Evolutionary conservation across 2,797 vertebrate species (phyloP).

Genomic region (Pterois miles): DNA sequence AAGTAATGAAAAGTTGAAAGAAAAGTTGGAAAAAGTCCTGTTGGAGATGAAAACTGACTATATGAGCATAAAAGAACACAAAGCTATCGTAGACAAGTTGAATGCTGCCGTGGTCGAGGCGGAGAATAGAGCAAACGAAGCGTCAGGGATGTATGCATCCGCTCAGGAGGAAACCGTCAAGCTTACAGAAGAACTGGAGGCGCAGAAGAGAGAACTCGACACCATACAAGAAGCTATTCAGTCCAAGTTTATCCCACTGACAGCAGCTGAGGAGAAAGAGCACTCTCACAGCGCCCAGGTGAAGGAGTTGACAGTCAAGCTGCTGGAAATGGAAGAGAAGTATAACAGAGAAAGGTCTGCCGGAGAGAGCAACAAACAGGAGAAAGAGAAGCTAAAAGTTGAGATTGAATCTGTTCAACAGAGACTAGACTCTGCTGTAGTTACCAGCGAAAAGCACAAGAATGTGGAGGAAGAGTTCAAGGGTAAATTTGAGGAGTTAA

Average conservation of each 20-base stretch:
- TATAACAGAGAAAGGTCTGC: conserved; percentile 75
- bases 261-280: conserved; percentile 86
- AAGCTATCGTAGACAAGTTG: conserved; percentile 67
- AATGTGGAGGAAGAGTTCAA: conserved; percentile 78
- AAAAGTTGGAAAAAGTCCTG: conserved; percentile 81
- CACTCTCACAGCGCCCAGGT: conserved; percentile 78
- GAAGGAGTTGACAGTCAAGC: conserved; percentile 79
- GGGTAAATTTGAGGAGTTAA: conserved; percentile 78
- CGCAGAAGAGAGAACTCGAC: conserved; percentile 92
- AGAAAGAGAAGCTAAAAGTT: conserved; percentile 81
- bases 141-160: conserved; percentile 58
- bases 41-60: conserved; percentile 79
- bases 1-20: conserved; percentile 84
- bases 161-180: conserved; percentile 84
- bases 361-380: conserved; percentile 67
- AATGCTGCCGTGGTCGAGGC: conserved; percentile 73
- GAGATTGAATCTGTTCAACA: conserved; percentile 81
- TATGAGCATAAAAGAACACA: conserved; percentile 83
- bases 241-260: conserved; percentile 88
- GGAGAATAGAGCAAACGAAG: conserved; percentile 68
- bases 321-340: conserved; percentile 81
- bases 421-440: conserved; percentile 78
- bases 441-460: conserved; percentile 76
- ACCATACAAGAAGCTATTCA: conserved; percentile 93
- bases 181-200: conserved; percentile 88